A percentile compares a stretch with the other conserved stretches of the same genome.
phyloP scores from a whole-genome alignment of 2,797 vertebrate species.

The Cossypha heuglini region DNA sequence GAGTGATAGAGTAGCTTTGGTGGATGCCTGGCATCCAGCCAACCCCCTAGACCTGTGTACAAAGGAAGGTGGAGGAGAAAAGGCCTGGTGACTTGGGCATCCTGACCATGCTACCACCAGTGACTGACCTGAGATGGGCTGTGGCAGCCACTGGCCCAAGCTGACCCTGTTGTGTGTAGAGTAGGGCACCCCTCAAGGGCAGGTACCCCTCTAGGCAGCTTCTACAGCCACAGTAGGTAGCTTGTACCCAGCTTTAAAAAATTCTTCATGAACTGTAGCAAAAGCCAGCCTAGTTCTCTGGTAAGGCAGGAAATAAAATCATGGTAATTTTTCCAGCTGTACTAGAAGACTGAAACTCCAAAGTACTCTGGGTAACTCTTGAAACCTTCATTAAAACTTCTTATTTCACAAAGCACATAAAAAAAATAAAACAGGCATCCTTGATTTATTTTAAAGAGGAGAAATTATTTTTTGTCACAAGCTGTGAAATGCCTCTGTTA shows the following conservation, averaged over 20 bases:
- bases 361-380: background rate
- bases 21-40: background rate
- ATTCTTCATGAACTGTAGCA: background rate
- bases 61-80: background rate
- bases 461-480: background rate
- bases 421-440: background rate
- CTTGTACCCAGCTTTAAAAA: background rate
- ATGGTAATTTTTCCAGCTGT: background rate
- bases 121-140: background rate
- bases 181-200: too few relatives aligned
- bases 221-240: background rate
- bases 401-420: background rate
- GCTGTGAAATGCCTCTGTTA: background rate
- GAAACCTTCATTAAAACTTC: background rate
- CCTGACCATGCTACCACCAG: accelerated
- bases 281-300: background rate
- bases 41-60: background rate
- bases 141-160: background rate
- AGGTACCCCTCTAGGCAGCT: background rate
- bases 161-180: background rate
- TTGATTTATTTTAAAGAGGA: background rate
- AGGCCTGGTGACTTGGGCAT: background rate
- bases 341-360: background rate
- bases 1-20: background rate
- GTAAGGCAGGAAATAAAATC: background rate